Evolutionary conservation across 1,140 invertebrate species (phyloP).

Genomic region (Homarus americanus): DNA sequence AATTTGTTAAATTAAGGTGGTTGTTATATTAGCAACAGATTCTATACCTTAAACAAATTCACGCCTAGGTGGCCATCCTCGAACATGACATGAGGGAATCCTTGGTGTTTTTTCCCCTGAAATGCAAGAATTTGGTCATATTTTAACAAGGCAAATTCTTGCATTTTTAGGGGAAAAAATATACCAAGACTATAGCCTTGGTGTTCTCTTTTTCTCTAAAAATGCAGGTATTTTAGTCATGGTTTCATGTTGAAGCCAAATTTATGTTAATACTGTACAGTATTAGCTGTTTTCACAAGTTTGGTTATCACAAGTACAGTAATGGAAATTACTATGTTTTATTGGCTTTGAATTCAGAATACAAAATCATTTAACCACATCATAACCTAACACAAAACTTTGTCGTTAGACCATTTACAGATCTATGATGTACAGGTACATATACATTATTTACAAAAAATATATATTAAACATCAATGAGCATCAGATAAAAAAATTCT

Average conservation of each 20-base stretch:
- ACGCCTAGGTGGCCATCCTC: too few relatives aligned
- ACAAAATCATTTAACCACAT: conserved; percentile 37
- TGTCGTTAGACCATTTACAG: conserved; percentile 40
- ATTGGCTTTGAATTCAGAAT: conserved; percentile 24
- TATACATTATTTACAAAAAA: conserved; percentile 62
- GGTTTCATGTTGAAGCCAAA: not conserved
- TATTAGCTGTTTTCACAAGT: too few relatives aligned
- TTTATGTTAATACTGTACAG: not conserved
- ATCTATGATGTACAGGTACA: conserved; percentile 63
- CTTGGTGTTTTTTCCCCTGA: too few relatives aligned
- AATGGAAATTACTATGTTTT: conserved; percentile 18
- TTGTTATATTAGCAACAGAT: too few relatives aligned
- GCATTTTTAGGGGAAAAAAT: not conserved
- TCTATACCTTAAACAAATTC: too few relatives aligned
- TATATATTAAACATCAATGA: conserved; percentile 56
- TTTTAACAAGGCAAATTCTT: not conserved
- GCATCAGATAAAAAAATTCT: conserved; percentile 40
- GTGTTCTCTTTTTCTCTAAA: not conserved
- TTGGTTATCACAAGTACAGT: too few relatives aligned
- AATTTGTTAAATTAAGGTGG: too few relatives aligned
- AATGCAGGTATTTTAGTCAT: not conserved
- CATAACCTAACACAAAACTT: conserved; percentile 43
- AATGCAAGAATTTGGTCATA: too few relatives aligned
- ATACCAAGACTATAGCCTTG: not conserved
- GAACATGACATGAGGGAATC: too few relatives aligned